Evolutionary conservation across 1,140 invertebrate species (phyloP).

Genomic region (Thalassaphorura encarpata): DNA sequence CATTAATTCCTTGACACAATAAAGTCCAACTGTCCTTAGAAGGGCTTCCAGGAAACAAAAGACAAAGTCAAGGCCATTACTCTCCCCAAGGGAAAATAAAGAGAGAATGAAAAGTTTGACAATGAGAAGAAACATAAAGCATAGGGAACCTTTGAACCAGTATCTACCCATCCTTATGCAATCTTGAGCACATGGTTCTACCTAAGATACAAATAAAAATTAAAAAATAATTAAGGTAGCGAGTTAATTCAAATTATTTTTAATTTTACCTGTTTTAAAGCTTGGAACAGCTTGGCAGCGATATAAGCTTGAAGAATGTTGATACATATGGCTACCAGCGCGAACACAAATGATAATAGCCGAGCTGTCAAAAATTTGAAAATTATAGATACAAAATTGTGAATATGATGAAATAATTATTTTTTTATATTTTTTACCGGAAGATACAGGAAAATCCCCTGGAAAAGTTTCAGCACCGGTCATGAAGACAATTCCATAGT

Average conservation of each 20-base stretch:
- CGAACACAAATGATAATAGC: no score
- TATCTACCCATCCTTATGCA: neutral
- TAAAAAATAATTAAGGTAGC: no score
- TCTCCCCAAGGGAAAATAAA: neutral
- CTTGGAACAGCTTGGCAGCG: neutral
- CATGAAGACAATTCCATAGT: neutral
- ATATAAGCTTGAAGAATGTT: no score
- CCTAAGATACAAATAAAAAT: no score
- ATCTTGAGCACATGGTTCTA: no score
- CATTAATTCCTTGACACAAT: neutral
- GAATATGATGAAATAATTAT: no score
- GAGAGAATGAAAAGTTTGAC: neutral
- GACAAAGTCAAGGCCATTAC: neutral
- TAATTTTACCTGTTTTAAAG: neutral
- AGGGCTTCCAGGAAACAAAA: neutral
- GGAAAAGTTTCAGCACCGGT: neutral
- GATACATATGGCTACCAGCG: no score
- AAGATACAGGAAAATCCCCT: neutral
- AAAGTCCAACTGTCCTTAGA: neutral
- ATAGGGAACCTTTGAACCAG: neutral
- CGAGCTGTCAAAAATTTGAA: no score
- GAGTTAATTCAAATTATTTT: no score
- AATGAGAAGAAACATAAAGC: neutral
- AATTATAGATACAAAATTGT: no score
- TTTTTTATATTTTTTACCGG: no score